Evolutionary conservation across 2,113 vertebrate genomes (phyloP), one percentile per base, ranked within the genome.

Genomic region (Glaucomys volans): DNA sequence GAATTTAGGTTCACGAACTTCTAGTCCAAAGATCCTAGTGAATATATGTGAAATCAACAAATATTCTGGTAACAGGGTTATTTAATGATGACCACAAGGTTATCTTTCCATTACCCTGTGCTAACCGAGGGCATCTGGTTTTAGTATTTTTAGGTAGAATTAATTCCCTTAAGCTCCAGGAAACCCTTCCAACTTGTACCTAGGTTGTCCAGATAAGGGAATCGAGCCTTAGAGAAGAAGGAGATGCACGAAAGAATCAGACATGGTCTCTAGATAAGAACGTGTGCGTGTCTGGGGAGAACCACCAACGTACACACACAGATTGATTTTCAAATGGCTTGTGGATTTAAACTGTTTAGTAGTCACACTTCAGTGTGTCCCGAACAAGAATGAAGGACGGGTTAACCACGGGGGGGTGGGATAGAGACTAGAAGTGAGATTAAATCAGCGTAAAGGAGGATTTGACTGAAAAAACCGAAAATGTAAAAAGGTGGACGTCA

Each of bases 401-500:
- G 35, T 2, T 30, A 83, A n/a, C 26, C 77, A 57, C 4, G 8
- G 9, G 8, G 8, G 11, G 26, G 32, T 24, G 32, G 77, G 77
- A 69, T 42, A 2, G 30, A 3, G 17, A 67, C 17, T 18, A 47
- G 47, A 14, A 11, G 18, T 0, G 12, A 96, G 16, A 90, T 11
- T 17, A 35, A 81, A 92, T 94, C 32, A 87, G 32, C 11, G 40
- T 76, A 54, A 90, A 75, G 26, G 44, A 30, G 9, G 30, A 72
- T 87, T 14, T 9, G 44, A 42, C 81, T 30, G 35, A 82, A 59
- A 66, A 66, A 92, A 87, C 69, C 62, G 81, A 96, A 97, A 72
- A 75, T 52, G 50, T 13, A n/a, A 72, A 93, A 66, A 81, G 71
- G 71, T 26, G 16, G 16, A 40, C 2, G 59, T 59, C 42, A 75